Evolutionary conservation across 2,797 vertebrate genomes (phyloP).

Genomic region (Gymnoscopelus microlampas): DNA sequence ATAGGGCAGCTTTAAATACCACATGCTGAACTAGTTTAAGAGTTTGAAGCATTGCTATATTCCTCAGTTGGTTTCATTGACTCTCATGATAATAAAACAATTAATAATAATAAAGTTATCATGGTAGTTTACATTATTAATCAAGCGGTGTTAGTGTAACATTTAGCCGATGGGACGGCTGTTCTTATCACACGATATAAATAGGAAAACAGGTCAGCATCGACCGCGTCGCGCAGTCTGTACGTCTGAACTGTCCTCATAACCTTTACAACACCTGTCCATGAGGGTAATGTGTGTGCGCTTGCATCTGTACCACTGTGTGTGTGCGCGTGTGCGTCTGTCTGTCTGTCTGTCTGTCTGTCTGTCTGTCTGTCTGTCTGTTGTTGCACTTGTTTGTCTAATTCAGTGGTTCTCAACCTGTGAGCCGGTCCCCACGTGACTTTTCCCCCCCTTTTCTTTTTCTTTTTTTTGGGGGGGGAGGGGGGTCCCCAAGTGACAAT

Average conservation of each 20-base stretch:
- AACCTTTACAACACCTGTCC: conserved; percentile 60
- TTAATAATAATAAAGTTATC: too few relatives aligned
- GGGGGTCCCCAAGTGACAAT: too few relatives aligned
- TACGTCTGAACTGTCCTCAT: conserved; percentile 49
- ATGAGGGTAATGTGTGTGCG: not conserved
- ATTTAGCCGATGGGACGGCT: conserved; percentile 44
- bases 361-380: not conserved
- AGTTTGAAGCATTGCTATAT: too few relatives aligned
- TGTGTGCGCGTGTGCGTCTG: not conserved
- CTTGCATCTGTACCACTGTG: not conserved
- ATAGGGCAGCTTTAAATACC: too few relatives aligned
- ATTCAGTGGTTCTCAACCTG: too few relatives aligned
- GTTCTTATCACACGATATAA: conserved; percentile 61
- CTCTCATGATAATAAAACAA: too few relatives aligned
- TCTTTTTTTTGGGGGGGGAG: too few relatives aligned
- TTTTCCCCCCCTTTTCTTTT: too few relatives aligned
- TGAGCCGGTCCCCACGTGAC: too few relatives aligned
- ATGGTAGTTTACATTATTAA: too few relatives aligned
- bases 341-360: conserved; percentile 1
- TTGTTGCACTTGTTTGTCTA: not conserved
- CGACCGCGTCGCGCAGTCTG: conserved; percentile 57
- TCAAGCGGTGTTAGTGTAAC: conserved; percentile 1
- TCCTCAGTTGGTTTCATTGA: too few relatives aligned
- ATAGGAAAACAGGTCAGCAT: conserved; percentile 60
- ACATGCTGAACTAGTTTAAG: too few relatives aligned